Percentiles rank a stretch among this genome's conserved stretches.
Evolutionary conservation across 1,140 invertebrate genomes (phyloP).

Genomic region (Magallana angulata): DNA sequence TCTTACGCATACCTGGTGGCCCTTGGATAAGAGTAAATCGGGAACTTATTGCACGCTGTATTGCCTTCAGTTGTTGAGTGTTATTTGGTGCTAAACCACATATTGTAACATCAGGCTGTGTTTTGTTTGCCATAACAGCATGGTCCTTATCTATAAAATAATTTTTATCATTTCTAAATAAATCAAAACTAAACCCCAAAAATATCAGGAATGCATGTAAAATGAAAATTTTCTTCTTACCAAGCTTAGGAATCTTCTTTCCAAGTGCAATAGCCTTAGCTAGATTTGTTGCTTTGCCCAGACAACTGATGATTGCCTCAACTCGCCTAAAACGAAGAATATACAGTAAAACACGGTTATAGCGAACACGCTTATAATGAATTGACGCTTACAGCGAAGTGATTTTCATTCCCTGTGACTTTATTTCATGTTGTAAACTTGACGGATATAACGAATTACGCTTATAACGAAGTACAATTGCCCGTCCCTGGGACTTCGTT

Average conservation of each 20-base stretch:
- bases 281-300: slow-evolving; percentile 43
- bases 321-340: slow-evolving; percentile 46
- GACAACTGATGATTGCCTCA: slow-evolving; percentile 46
- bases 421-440: too few relatives aligned
- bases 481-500: too few relatives aligned
- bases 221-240: background rate
- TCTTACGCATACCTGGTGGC: slow-evolving; percentile 65
- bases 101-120: slow-evolving; percentile 25
- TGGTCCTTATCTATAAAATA: slow-evolving; percentile 49
- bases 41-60: slow-evolving; percentile 59
- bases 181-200: background rate
- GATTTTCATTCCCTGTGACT: too few relatives aligned
- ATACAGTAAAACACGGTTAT: too few relatives aligned
- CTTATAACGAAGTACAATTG: too few relatives aligned
- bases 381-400: too few relatives aligned
- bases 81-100: slow-evolving; percentile 59
- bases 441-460: too few relatives aligned
- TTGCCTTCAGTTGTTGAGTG: slow-evolving; percentile 58
- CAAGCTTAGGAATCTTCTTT: slow-evolving; percentile 26
- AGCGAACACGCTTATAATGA: too few relatives aligned
- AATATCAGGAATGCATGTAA: background rate
- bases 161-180: background rate
- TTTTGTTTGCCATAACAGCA: background rate
- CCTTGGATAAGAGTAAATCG: slow-evolving; percentile 71
- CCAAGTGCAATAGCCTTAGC: slow-evolving; percentile 51